A percentile compares a stretch with the other conserved stretches of the same genome.
phyloP scores from a whole-genome alignment of 2,113 vertebrate species.

The Marmota monax region DNA sequence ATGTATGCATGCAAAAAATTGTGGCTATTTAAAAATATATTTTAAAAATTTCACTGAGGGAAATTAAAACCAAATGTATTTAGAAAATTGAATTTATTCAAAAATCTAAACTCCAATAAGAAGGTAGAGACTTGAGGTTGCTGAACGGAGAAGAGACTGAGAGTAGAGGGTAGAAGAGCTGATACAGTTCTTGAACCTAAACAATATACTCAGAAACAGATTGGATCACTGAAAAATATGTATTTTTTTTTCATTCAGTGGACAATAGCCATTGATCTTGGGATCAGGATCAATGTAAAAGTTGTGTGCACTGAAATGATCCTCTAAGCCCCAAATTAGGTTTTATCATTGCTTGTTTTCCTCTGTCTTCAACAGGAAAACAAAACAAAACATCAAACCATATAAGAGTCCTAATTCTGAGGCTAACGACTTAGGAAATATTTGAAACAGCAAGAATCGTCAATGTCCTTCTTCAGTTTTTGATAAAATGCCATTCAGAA shows the following conservation, averaged over 20 bases:
- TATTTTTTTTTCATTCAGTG: background rate
- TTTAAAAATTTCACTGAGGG: background rate
- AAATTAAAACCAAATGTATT: background rate
- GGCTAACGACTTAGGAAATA: background rate
- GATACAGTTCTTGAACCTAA: background rate
- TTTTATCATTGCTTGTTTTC: background rate
- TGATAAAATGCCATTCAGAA: slow-evolving; percentile 52
- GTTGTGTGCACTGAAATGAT: background rate
- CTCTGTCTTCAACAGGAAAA: slow-evolving; percentile 19
- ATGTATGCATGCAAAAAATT: background rate
- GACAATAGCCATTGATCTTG: background rate
- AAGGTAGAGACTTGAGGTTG: background rate
- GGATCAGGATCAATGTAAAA: background rate
- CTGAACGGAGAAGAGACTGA: background rate
- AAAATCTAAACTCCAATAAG: background rate
- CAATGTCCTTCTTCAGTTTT: slow-evolving; percentile 48
- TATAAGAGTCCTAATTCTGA: background rate
- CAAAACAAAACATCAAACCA: background rate
- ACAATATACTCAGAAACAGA: background rate
- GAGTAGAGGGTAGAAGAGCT: background rate
- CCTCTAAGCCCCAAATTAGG: background rate
- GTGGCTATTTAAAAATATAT: background rate
- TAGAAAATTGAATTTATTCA: background rate
- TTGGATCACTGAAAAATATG: background rate
- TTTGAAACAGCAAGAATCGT: slow-evolving; percentile 42